phyloP scores from a whole-genome alignment of 2,113 vertebrate genomes.

The Leptobrachium ailaonicum region DNA sequence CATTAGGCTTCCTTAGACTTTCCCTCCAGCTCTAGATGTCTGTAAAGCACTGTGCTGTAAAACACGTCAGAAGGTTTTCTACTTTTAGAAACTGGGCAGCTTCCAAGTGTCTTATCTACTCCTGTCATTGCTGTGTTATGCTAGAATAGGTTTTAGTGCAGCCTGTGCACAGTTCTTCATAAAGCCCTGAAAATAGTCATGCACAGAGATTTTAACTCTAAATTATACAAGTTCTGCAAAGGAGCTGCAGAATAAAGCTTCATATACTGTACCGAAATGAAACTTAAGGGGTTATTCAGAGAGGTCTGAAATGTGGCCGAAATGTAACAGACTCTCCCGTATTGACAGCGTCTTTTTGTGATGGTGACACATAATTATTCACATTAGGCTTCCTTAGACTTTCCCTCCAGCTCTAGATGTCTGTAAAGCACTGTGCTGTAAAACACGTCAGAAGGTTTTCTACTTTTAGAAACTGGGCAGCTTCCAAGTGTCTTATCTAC shows the following conservation, averaged over 20 bases:
- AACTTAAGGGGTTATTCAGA: no score
- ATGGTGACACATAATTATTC: slow-evolving; percentile 3
- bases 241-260: no score
- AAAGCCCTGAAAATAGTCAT: no score
- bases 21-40: neutral
- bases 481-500: slow-evolving; percentile 16
- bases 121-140: slow-evolving; percentile 21
- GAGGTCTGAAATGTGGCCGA: no score
- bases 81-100: slow-evolving; percentile 37
- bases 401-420: neutral
- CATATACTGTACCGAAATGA: no score
- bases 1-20: neutral
- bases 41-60: neutral
- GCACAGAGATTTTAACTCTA: no score
- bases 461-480: slow-evolving; percentile 39
- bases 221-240: no score
- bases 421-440: neutral
- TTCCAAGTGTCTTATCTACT: slow-evolving; percentile 18
- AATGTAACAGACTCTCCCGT: no score
- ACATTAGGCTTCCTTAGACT: neutral
- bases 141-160: slow-evolving; percentile 11
- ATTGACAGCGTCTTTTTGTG: neutral
- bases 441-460: slow-evolving; percentile 22
- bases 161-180: neutral
- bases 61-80: slow-evolving; percentile 25